Base-by-base conservation (phyloP, 2,797 vertebrate species). In the Antennarius maculatus region DNA sequence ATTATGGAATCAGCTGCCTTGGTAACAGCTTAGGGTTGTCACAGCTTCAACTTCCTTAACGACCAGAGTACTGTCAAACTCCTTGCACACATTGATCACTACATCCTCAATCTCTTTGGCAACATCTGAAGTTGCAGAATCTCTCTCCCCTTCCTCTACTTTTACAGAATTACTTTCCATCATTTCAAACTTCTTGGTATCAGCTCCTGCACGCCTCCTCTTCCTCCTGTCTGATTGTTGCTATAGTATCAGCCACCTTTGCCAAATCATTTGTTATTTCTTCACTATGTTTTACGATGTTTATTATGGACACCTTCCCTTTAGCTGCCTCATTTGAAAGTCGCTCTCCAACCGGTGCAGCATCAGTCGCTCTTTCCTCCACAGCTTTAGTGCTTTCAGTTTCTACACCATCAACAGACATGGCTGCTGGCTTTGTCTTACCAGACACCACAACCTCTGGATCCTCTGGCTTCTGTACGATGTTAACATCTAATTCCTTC, bases 271-370 rank as follows among this genome's bases (percentile, higher is more conserved):
- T 15, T 42, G 37, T 62, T 52, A 58, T 64, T 42, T 39, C 54
- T 50, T 87, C 71, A 60, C 59, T 28, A 6, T 81, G 61, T 27
- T 66, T 74, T 15, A 41, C 69, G 10, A 68, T 56, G 43, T 66
- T 71, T 52, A 34, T 49, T 23, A 79, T 4, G 2, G 77, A 63
- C 60, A 66, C 68, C 0, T 67, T 57, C 12, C 58, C 66, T 52
- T 74, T n/a, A 52, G 49, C 54, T 7, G 61, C 68, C 17, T 46
- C 49, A 16, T 18, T 56, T 37, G 47, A 51, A 53, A 72, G 66
- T 13, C 69, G 66, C 9, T 75, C 66, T 39, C 45, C 59, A 47
- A 64, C 58, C 18, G 69, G 61, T 46, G 28, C 61, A 42, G 52
- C 37, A 41, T 66, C 63, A 52, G 18, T 42, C 31, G 3, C 27